phyloP scores from a whole-genome alignment of 2,888 invertebrate species.

The Calameuta idolon region DNA sequence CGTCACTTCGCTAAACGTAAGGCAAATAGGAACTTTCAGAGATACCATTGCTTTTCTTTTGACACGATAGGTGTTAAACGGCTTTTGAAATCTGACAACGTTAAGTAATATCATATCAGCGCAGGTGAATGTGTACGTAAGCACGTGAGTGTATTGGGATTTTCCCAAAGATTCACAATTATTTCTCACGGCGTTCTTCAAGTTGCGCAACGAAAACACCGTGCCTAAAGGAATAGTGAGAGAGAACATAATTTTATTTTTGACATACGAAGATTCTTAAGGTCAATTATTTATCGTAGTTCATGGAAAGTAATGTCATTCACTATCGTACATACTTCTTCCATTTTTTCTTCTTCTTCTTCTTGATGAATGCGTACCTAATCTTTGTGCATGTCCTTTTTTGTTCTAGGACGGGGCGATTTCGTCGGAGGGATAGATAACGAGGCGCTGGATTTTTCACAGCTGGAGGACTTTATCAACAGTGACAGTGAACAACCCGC shows the following conservation, averaged over 20 bases:
- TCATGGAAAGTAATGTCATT: background rate
- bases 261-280: background rate
- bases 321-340: background rate
- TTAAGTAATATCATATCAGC: background rate
- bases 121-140: background rate
- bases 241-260: background rate
- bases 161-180: background rate
- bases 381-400: slow-evolving; percentile 23
- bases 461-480: slow-evolving; percentile 90
- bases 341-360: background rate
- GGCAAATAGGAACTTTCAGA: background rate
- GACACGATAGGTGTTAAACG: background rate
- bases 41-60: background rate
- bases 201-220: background rate
- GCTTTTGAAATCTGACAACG: background rate
- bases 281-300: background rate
- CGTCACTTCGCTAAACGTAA: background rate
- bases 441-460: slow-evolving; percentile 82
- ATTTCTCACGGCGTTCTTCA: background rate
- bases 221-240: background rate
- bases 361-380: background rate
- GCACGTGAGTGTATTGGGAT: background rate
- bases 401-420: slow-evolving; percentile 79
- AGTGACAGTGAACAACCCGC: slow-evolving; percentile 70
- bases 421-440: slow-evolving; percentile 90